Evolutionary conservation across 1,140 invertebrate species (phyloP), one percentile per base, ranked within the genome.

Genomic region (Drosophila nigrodunni): DNA sequence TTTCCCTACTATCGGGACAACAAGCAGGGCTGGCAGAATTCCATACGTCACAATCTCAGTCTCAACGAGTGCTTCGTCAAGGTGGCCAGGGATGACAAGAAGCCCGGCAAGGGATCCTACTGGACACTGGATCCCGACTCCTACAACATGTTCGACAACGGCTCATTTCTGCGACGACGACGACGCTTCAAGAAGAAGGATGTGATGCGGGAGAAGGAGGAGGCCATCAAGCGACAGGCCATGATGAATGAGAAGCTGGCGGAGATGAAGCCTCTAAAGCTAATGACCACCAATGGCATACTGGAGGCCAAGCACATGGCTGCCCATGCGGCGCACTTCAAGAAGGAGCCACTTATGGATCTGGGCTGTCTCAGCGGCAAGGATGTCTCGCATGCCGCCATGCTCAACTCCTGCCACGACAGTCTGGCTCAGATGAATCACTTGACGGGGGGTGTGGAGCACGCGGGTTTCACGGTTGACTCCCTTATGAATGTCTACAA

Each of bases 61-160:
- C 94, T 99, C 11, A 99, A 99, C 94, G 99, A 99, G 93, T 99
- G 99, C 92, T 99, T 99, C 93, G 96, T 99, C 1, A 99, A 99
- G 93, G 96, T 99, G 57, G 95, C 97, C 37, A 88, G 96, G 66
- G 95, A 98, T 86, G 97, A 98, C 83, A 99, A 99, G 93, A 98
- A 98, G 89, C 97, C 97, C 0, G 97, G 97, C 0, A 99, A 99
- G 93, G 98, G 98, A 2, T 98, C 97, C 85, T 99, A 98, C 92
- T 99, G 98, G 98, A 98, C 98, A 0, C 93, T 99, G 30, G 98
- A 99, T 91, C 98, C 98, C 0, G 98, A 99, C 90, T 98, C 96
- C 0, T 97, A 98, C 88, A 99, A 99, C 92, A 99, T 99, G 98
- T 99, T 99, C 93, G 98, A 99, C 88, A 98, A 99, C 87, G 98